Evolutionary conservation across 1,140 invertebrate genomes (phyloP).

Genomic region (Planococcus citri): DNA sequence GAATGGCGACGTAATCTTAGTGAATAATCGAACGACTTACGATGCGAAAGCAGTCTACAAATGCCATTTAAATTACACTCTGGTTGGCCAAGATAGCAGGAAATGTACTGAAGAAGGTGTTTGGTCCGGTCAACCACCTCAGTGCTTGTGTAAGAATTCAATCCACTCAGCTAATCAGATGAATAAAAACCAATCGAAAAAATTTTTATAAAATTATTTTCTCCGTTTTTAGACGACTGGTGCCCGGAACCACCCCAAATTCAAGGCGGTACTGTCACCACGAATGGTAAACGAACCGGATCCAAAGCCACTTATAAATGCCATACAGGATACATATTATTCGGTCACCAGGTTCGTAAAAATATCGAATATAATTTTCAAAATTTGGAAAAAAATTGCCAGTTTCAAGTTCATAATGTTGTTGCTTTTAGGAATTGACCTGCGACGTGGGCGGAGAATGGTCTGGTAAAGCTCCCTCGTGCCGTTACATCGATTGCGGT

Average conservation of each 20-base stretch:
- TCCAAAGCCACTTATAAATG: conserved; percentile 68
- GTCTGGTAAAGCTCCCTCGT: conserved; percentile 63
- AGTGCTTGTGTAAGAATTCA: conserved; percentile 52
- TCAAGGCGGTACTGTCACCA: conserved; percentile 53
- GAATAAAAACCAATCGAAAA: background rate
- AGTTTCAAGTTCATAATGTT: background rate
- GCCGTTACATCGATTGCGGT: conserved; percentile 78
- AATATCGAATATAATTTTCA: background rate
- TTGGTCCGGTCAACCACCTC: conserved; percentile 66
- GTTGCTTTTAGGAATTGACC: conserved; percentile 46
- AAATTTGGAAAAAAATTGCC: background rate
- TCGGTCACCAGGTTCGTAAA: conserved; percentile 56
- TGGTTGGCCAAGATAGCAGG: conserved; percentile 56
- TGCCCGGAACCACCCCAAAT: conserved; percentile 65
- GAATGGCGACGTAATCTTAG: conserved; percentile 55
- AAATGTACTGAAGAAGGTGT: conserved; percentile 60
- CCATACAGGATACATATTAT: conserved; percentile 68
- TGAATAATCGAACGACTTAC: conserved; percentile 58
- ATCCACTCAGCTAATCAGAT: background rate
- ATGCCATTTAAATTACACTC: conserved; percentile 72
- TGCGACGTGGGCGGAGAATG: conserved; percentile 70
- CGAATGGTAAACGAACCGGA: conserved; percentile 55
- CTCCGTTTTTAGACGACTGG: conserved; percentile 49
- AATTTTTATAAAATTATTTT: background rate
- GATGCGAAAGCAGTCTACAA: conserved; percentile 60